Evolutionary conservation across 2,888 invertebrate genomes (phyloP), one percentile per base, ranked within the genome.

Genomic region (Amiota mariae): DNA sequence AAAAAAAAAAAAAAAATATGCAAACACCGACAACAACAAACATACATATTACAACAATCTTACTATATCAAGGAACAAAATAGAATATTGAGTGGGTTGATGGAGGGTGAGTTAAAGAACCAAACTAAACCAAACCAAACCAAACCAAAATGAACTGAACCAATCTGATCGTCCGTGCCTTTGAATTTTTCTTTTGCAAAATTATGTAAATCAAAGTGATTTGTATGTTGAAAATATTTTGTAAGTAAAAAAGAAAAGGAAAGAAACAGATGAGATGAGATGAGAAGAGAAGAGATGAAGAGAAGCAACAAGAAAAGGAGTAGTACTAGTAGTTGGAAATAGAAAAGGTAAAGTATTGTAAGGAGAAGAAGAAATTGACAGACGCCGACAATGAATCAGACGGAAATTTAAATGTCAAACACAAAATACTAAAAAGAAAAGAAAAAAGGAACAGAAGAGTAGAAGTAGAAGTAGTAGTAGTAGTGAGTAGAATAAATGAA

Each of bases 141-240:
- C n/a, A n/a, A n/a, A n/a, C n/a, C n/a, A n/a, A n/a, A n/a, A n/a
- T n/a, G 63, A 18, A 63, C n/a, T n/a, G 8, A 24, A 13, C 8
- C 36, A 4, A 18, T 59, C 10, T 46, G 46, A 11, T 1, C 4
- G 36, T n/a, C 63, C 12, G 67, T n/a, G n/a, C 13, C 67, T 20
- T 49, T 49, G 61, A 61, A 61, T 18, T 64, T 47, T 49, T 57
- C 36, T 36, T 83, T 80, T 80, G 79, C 82, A 84, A 82, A 80
- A 82, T 84, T 84, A 84, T 84, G 83, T 80, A 85, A 84, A 84
- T 85, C 85, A 85, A 85, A 81, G 84, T 85, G 85, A 85, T 84
- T 84, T 84, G 81, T 82, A 78, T 78, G 36, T 78, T 47, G 59
- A 2, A 36, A 36, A 36, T 36, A 36, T 36, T 2, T 3, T 24